Evolutionary conservation across 37 sponge, comb jelly and placozoan genomes (phyloP).

Genomic region (Chondrosia reniformis): DNA sequence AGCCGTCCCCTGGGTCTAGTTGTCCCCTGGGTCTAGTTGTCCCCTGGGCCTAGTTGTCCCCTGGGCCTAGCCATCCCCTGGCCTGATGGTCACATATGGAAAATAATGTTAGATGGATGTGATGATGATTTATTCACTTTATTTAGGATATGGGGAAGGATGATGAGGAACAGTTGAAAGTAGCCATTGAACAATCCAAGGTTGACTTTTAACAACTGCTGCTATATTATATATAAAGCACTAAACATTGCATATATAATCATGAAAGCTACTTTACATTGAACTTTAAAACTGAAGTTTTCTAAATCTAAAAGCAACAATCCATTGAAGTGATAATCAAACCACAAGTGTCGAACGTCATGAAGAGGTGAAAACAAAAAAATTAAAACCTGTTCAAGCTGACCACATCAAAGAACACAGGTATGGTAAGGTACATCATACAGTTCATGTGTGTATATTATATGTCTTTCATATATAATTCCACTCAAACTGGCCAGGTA

Average conservation of each 20-base stretch:
- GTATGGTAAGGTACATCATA: background rate
- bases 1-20: background rate
- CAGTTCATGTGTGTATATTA: too few relatives aligned
- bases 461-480: background rate
- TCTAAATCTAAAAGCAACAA: too few relatives aligned
- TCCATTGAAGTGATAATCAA: too few relatives aligned
- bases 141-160: conserved; percentile 7
- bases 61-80: too few relatives aligned
- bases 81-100: too few relatives aligned
- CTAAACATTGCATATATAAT: too few relatives aligned
- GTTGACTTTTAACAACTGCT: background rate
- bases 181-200: conserved; percentile 10
- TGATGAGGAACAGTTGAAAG: conserved; percentile 13
- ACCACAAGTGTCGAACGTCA: too few relatives aligned
- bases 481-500: background rate
- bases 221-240: background rate
- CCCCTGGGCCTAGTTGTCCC: background rate
- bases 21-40: background rate
- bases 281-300: too few relatives aligned
- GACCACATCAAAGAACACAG: background rate
- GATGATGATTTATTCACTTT: too few relatives aligned
- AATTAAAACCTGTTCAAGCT: background rate
- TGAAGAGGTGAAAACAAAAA: background rate
- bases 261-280: too few relatives aligned
- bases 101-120: too few relatives aligned